Base-by-base conservation (phyloP, 2,113 vertebrate genomes). In the Gallinago undulata region DNA sequence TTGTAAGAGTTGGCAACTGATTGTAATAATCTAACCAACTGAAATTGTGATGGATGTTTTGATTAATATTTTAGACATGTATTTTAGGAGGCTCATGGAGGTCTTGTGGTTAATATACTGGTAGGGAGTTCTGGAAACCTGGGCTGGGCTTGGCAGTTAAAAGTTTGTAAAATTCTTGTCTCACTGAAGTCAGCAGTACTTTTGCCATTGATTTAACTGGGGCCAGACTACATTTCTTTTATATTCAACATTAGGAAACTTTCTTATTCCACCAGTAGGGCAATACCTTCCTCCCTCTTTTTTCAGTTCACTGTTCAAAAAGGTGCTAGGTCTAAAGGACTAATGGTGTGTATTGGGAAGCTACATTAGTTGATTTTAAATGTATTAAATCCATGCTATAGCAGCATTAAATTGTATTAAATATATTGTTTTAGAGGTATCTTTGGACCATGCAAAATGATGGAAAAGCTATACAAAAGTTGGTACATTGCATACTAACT, bases 121-220 rank as follows among this genome's bases (percentile, higher is more conserved):
- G 64, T 80, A 48, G 45, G 39, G 17, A 93, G 39, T 59, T 93
- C 48, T 88, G 76, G 69, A 92, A 92, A 89, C 69, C 79, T 72
- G 31, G 80, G 64, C 88, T 76, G 75, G 86, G 73, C 47, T 93
- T 95, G 86, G 86, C 76, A 85, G 56, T 59, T 81, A 30, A 57
- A 86, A 75, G 79, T 78, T 78, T 90, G 53, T 72, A 84, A 72
- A 93, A 86, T 45, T 63, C 28, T 48, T 64, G 56, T 77, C 73
- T 92, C 47, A 68, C 86, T 89, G 39, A 68, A 92, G 90, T 94
- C 95, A 96, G 94, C 92, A 88, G 18, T 67, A 91, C 78, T 91
- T 91, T 90, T 95, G 79, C 82, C 72, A 90, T 66, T 76, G 45
- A 80, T 94, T 83, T 90, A 74, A 81, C 24, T 72, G 10, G 7